Percentiles rank a stretch among this genome's conserved stretches.
Evolutionary conservation across 2,797 vertebrate genomes (phyloP).

Genomic region (Sebastes flavidus): DNA sequence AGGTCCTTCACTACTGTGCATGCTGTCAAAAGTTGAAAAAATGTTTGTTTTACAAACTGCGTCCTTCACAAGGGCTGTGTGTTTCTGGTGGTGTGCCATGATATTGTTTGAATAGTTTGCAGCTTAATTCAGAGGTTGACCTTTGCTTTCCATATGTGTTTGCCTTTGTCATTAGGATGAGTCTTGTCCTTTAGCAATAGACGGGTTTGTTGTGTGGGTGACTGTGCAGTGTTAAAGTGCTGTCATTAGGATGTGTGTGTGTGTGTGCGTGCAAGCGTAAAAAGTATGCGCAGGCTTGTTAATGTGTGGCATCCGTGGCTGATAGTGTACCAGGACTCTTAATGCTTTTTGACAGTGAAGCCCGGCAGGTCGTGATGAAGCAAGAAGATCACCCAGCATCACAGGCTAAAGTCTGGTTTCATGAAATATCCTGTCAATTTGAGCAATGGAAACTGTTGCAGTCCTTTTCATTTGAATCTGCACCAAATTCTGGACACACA

Average conservation of each 20-base stretch:
- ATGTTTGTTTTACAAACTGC: not conserved
- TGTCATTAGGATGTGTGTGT: slow-evolving; percentile 10
- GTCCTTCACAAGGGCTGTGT: slow-evolving; percentile 9
- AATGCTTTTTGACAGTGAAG: slow-evolving; percentile 67
- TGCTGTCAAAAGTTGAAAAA: not conserved
- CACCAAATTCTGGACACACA: not conserved
- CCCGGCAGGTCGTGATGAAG: slow-evolving; percentile 38
- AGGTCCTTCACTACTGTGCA: not conserved
- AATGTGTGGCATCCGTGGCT: slow-evolving; percentile 17
- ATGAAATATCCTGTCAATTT: slow-evolving; percentile 6
- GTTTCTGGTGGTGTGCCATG: not conserved
- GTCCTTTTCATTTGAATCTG: not conserved
- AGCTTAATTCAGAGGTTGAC: not conserved
- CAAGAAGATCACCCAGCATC: slow-evolving; percentile 26
- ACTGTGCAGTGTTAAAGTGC: slow-evolving; percentile 9
- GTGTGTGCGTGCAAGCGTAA: not conserved
- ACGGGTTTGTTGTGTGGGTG: slow-evolving; percentile 7
- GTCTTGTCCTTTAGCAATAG: not conserved
- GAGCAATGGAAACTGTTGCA: not conserved
- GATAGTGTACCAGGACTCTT: slow-evolving; percentile 14
- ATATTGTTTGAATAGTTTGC: not conserved
- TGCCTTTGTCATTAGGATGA: slow-evolving; percentile 6
- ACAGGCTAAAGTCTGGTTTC: slow-evolving; percentile 25
- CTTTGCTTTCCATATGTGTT: not conserved
- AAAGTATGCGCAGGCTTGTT: slow-evolving; percentile 20